Evolutionary conservation across 2,113 vertebrate genomes (phyloP).

Genomic region (Lethenteron camtschaticum): DNA sequence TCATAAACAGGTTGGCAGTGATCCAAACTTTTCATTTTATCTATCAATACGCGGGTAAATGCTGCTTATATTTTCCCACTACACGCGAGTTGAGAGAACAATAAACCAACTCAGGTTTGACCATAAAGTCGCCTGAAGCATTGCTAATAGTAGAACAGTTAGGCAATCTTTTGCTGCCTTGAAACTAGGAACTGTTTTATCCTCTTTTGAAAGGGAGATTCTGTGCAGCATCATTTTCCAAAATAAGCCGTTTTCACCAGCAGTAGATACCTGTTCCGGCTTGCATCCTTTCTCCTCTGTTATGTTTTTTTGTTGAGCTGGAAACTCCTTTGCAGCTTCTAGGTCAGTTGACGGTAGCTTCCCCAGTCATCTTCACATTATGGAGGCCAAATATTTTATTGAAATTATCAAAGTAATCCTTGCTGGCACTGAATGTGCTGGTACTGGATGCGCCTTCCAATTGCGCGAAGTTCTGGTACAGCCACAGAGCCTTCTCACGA

Average conservation of each 20-base stretch:
- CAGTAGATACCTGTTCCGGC: conserved; percentile 7
- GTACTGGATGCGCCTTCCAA: no score
- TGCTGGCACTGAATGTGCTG: neutral
- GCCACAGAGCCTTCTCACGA: no score
- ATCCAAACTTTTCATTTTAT: conserved; percentile 6
- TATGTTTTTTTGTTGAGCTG: neutral
- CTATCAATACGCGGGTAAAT: conserved; percentile 5
- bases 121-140: neutral
- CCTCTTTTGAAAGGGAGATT: conserved; percentile 7
- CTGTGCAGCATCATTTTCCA: conserved; percentile 5
- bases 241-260: conserved; percentile 6
- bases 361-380: conserved; percentile 6
- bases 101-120: conserved; percentile 7
- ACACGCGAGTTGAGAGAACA: neutral
- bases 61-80: neutral
- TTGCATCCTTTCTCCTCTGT: conserved; percentile 5
- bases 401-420: conserved; percentile 4
- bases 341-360: neutral
- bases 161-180: conserved; percentile 8
- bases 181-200: conserved; percentile 6
- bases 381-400: neutral
- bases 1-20: neutral
- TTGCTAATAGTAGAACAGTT: conserved; percentile 7
- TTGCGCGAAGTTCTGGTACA: no score
- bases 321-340: neutral